These are phyloP conservation scores for Lasioglossum morio DNA, from an alignment of 2,888 invertebrate genomes.

Conservation along the genomic window DNA sequence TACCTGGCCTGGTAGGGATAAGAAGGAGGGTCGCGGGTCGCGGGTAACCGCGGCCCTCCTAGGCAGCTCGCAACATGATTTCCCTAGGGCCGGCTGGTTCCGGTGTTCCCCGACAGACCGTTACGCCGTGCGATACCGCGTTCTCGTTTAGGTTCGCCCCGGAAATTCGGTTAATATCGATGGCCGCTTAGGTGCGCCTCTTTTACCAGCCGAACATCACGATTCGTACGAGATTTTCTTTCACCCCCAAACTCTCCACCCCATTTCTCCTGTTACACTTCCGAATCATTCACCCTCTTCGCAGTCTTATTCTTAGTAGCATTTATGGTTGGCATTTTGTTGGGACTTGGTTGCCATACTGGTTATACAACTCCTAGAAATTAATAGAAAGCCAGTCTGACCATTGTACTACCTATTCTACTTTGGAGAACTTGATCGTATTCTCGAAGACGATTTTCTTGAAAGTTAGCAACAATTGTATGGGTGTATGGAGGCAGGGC, in stretches of 20 bases:
- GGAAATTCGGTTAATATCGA: constrained; percentile 48
- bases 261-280: no score
- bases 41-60: constrained; percentile 35
- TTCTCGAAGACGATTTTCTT: no score
- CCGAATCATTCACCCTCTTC: no score
- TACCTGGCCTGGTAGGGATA: constrained; percentile 38
- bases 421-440: no score
- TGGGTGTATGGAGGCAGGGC: no score
- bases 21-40: constrained; percentile 38
- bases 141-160: constrained; percentile 46
- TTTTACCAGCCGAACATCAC: not conserved
- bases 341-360: no score
- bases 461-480: no score
- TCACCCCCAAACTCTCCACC: not conserved
- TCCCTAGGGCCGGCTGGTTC: constrained; percentile 57
- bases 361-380: no score
- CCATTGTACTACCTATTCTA: no score
- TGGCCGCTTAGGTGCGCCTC: not conserved
- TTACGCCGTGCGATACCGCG: constrained; percentile 54
- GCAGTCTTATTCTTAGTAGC: no score
- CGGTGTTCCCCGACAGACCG: constrained; percentile 43
- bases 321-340: no score
- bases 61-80: constrained; percentile 61
- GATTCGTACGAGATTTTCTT: not conserved
- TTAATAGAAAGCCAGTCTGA: no score